A percentile compares a stretch with the other conserved stretches of the same genome.
Conservation (phyloP, 2,113 vertebrate genomes). For the Calypte anna region DNA sequence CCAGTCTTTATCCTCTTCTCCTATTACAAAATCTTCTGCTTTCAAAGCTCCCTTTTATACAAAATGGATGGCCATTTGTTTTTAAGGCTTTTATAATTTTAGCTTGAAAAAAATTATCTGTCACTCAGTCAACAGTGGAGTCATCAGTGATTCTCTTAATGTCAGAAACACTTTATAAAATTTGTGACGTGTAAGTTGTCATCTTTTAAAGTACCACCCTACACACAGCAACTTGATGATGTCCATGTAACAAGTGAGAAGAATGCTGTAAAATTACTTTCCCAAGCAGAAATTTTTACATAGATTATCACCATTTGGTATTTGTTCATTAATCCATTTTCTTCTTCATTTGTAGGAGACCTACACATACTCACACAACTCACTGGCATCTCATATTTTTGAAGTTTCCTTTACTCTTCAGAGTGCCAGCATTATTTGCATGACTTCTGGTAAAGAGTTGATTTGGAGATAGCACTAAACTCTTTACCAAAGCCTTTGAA, state of each 20-base stretch:
- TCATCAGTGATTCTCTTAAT: background rate
- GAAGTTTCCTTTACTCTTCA: constrained; percentile 11
- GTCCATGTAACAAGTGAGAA: background rate
- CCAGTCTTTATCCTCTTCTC: background rate
- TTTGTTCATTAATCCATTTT: constrained; percentile 1
- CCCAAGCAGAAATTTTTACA: background rate
- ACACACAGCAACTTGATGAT: fast-evolving
- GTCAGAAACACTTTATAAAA: background rate
- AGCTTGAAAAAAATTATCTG: background rate
- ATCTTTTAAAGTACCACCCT: background rate
- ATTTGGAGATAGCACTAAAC: background rate
- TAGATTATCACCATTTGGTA: background rate
- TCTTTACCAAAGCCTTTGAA: background rate
- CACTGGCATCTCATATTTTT: background rate
- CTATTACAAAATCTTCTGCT: background rate
- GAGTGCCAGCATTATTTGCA: background rate
- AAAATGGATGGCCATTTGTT: background rate
- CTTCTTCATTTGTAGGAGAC: constrained; percentile 2
- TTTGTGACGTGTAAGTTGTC: background rate
- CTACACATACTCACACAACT: constrained; percentile 19
- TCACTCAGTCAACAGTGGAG: background rate
- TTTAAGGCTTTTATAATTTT: background rate
- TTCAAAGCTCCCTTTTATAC: background rate
- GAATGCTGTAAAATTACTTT: background rate
- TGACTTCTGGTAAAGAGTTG: background rate